Conservation (phyloP, 2,888 invertebrate species). For the Catocala sponsa region DNA sequence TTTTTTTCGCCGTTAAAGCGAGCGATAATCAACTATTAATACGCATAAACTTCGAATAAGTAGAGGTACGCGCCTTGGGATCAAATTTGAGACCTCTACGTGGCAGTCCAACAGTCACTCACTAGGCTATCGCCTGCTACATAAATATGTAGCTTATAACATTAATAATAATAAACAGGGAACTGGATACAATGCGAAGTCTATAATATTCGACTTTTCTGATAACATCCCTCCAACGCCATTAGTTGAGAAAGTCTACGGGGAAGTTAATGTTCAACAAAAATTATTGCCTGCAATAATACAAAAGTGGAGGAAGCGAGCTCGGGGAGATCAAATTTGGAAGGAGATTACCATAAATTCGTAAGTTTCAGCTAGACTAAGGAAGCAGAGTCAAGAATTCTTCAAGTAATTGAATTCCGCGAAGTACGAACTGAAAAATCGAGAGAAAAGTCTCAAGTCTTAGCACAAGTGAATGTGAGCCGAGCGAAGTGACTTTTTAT, state of each 20-base stretch:
- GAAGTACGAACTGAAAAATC: constrained; percentile 12
- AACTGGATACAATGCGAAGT: no score
- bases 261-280: constrained; percentile 9
- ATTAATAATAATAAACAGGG: no score
- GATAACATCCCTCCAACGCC: not conserved
- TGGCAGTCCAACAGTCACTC: no score
- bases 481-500: not conserved
- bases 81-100: no score
- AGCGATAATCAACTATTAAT: no score
- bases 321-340: constrained; percentile 20
- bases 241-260: not conserved
- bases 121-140: no score
- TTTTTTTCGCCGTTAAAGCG: no score
- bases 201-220: no score
- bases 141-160: no score
- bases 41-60: no score
- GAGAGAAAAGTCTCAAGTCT: not conserved
- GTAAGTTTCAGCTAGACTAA: constrained; percentile 20
- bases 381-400: constrained; percentile 14
- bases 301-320: constrained; percentile 9
- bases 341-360: constrained; percentile 19
- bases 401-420: constrained; percentile 18
- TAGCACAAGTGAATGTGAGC: not conserved
- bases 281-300: constrained; percentile 22
- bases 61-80: no score